These are phyloP conservation scores for Aptenodytes patagonicus DNA, from an alignment of 2,113 vertebrate species.

Conservation along the genomic window DNA sequence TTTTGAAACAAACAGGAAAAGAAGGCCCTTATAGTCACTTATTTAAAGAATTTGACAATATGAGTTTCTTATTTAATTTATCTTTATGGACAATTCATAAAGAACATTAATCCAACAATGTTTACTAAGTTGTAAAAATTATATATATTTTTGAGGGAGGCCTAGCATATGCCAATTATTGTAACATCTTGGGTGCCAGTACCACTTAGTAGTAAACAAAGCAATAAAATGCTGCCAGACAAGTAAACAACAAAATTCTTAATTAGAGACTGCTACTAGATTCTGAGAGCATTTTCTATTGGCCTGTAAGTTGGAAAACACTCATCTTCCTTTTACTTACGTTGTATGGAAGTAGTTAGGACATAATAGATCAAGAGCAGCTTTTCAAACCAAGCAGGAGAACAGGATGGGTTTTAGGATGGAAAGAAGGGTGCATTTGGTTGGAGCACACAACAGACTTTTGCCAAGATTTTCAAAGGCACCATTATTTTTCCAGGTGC, in stretches of 20 bases:
- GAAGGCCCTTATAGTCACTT: not conserved
- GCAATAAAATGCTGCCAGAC: slow-evolving; percentile 28
- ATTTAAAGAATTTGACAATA: not conserved
- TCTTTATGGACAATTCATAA: not conserved
- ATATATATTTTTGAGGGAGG: not conserved
- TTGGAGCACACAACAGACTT: not conserved
- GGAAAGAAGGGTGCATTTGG: not conserved
- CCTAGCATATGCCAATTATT: slow-evolving; percentile 16
- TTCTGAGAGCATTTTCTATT: not conserved
- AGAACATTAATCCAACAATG: not conserved
- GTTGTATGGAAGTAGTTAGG: not conserved
- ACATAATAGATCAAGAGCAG: not conserved
- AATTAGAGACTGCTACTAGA: not conserved
- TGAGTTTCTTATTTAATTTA: slow-evolving; percentile 4
- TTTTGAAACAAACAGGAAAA: not conserved
- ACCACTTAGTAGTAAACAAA: slow-evolving; percentile 36
- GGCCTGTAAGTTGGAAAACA: not conserved
- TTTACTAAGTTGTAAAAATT: slow-evolving; percentile 9
- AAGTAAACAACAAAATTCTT: slow-evolving; percentile 10
- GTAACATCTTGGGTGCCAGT: not conserved
- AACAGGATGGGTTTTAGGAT: not conserved
- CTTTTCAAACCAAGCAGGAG: not conserved
- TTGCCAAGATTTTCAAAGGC: not conserved
- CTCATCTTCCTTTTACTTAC: not conserved
- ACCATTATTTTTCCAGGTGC: not conserved